Conservation (phyloP, 2,797 vertebrate species). For the Mionectes olivaceus region DNA sequence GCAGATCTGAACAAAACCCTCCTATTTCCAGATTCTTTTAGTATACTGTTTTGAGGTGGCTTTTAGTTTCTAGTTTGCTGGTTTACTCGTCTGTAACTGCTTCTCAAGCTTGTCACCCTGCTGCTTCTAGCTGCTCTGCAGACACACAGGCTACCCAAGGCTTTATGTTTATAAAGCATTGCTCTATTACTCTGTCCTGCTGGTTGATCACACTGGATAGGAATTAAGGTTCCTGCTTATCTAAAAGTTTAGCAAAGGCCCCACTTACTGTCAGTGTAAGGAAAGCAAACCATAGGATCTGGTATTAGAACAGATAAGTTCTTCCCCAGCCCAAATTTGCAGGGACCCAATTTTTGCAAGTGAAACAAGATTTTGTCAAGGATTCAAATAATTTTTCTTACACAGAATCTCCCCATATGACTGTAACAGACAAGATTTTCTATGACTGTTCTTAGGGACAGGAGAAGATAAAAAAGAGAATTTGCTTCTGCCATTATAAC, state of each 20-base stretch:
- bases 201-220: neutral
- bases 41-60: neutral
- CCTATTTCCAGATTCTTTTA: neutral
- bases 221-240: neutral
- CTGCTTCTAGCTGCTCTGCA: neutral
- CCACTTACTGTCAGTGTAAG: neutral
- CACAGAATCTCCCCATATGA: neutral
- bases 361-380: neutral
- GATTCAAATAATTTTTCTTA: neutral
- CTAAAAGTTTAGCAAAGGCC: neutral
- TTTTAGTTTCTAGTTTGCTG: neutral
- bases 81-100: rapidly evolving
- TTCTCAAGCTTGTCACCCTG: neutral
- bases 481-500: neutral
- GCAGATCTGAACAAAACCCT: neutral
- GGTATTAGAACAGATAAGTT: neutral
- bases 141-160: neutral
- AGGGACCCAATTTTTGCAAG: neutral
- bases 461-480: neutral
- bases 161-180: neutral
- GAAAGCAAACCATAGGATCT: neutral
- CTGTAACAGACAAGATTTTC: neutral
- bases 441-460: neutral
- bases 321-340: neutral
- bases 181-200: neutral